phyloP scores from a whole-genome alignment of 53 echinoderm and acorn worm genomes.

The Crossaster papposus region DNA sequence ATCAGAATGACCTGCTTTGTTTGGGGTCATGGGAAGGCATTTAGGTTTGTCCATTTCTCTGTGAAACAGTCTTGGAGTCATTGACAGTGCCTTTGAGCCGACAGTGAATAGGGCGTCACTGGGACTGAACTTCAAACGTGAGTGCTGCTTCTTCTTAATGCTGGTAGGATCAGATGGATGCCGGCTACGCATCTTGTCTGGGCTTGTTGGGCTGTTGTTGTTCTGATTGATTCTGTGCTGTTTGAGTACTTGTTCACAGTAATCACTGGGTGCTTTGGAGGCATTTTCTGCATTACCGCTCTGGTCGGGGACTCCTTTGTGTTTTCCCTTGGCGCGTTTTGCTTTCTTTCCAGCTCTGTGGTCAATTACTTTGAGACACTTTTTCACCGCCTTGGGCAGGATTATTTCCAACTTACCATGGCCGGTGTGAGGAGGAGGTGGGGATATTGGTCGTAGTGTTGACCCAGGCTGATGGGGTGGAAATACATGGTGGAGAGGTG shows the following conservation, averaged over 20 bases:
- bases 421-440: constrained; percentile 8
- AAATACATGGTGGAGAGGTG: background rate
- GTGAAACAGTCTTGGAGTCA: constrained; percentile 41
- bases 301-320: background rate
- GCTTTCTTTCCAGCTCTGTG: constrained; percentile 19
- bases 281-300: background rate
- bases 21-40: background rate
- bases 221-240: constrained; percentile 44
- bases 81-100: constrained; percentile 37
- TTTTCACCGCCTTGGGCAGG: constrained; percentile 29
- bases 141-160: constrained; percentile 31
- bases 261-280: background rate
- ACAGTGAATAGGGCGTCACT: constrained; percentile 41
- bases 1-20: background rate
- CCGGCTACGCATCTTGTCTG: constrained; percentile 26
- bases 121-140: constrained; percentile 48
- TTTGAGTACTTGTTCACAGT: constrained; percentile 18
- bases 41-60: constrained; percentile 28
- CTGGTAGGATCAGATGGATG: constrained; percentile 45
- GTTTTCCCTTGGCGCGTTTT: constrained; percentile 12
- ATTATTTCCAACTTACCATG: constrained; percentile 27
- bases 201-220: constrained; percentile 55
- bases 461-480: constrained; percentile 8
- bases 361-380: constrained; percentile 33
- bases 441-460: constrained; percentile 32